phyloP scores from a whole-genome alignment of 1,140 invertebrate genomes.

The Paralvinella palmiformis region DNA sequence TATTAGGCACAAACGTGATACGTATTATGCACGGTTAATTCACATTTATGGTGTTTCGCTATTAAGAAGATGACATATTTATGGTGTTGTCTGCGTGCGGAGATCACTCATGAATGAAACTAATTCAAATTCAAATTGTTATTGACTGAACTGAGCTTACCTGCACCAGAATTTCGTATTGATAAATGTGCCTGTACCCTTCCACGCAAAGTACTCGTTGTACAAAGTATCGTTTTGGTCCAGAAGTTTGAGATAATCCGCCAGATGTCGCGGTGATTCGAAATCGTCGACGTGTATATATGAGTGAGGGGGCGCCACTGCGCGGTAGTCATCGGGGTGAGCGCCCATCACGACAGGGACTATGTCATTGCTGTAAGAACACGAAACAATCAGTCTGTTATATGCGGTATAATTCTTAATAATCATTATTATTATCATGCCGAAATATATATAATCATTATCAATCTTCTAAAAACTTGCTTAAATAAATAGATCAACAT shows the following conservation, averaged over 20 bases:
- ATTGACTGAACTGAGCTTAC: neutral
- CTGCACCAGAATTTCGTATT: slow-evolving; percentile 80
- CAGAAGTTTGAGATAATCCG: slow-evolving; percentile 70
- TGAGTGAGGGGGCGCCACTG: slow-evolving; percentile 63
- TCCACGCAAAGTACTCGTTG: slow-evolving; percentile 50
- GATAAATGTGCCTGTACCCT: slow-evolving; percentile 36
- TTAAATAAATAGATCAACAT: too few relatives aligned
- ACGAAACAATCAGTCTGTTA: too few relatives aligned
- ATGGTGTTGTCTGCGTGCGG: neutral
- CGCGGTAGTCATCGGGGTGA: slow-evolving; percentile 49
- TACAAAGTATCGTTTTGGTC: slow-evolving; percentile 43
- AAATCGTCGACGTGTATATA: slow-evolving; percentile 95
- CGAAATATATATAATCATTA: too few relatives aligned
- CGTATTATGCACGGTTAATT: neutral
- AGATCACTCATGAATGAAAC: neutral
- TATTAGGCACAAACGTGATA: slow-evolving; percentile 41
- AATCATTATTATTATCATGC: too few relatives aligned
- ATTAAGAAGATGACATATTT: neutral
- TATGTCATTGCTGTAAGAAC: slow-evolving; percentile 39
- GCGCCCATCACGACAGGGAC: slow-evolving; percentile 57
- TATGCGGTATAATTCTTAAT: too few relatives aligned
- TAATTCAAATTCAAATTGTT: neutral
- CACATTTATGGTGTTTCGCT: neutral
- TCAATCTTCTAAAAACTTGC: too few relatives aligned
- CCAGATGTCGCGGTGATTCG: slow-evolving; percentile 76